phyloP scores from a whole-genome alignment of 2,113 vertebrate species.

The Sceloporus tristichus region DNA sequence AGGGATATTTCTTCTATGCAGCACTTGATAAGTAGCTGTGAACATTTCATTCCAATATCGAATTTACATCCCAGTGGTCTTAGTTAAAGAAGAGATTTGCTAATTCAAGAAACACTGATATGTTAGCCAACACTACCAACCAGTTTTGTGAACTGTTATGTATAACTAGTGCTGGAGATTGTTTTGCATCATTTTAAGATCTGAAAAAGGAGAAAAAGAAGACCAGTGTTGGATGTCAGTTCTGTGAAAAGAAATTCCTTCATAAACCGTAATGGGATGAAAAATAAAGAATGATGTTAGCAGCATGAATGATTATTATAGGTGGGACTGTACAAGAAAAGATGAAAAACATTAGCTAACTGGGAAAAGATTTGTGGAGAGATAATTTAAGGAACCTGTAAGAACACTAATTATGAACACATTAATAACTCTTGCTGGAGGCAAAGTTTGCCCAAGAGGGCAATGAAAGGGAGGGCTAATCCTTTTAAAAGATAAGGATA shows the following conservation, averaged over 20 bases:
- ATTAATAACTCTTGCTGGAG: neutral
- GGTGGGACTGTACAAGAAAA: neutral
- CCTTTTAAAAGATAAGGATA: neutral
- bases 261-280: neutral
- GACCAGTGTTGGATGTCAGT: neutral
- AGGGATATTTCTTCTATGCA: neutral
- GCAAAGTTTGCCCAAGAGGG: neutral
- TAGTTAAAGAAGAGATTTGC: neutral
- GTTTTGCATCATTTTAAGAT: neutral
- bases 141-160: neutral
- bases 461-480: neutral
- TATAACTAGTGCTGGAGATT: neutral
- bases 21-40: neutral
- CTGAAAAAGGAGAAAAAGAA: neutral
- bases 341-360: neutral
- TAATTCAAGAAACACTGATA: neutral
- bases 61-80: too few species aligned
- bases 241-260: slow-evolving; percentile 1
- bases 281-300: neutral
- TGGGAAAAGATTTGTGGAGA: neutral
- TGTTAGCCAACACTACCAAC: neutral
- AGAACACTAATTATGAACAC: neutral
- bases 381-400: neutral
- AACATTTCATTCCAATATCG: neutral
- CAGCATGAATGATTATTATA: neutral